Base-by-base conservation (phyloP, 2,888 invertebrate genomes). In the Drosophila hawaiiensis region DNA sequence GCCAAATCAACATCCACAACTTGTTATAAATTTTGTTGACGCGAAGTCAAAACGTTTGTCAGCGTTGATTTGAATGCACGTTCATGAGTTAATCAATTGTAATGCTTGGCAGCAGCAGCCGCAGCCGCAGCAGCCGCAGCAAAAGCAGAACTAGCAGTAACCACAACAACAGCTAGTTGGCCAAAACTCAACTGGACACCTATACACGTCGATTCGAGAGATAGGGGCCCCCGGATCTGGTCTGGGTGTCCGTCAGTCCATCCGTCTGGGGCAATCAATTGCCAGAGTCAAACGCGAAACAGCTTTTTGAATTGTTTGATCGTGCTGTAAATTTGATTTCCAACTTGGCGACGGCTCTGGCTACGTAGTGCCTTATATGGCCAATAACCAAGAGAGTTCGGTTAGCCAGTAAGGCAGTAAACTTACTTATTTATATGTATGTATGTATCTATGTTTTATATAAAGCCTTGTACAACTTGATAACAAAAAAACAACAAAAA, bases 51-150 rank as follows among this genome's bases (percentile, higher is more conserved):
- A 85, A 74, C 85, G 83, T 75, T 88, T 87, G 75, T 78, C 66
- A 75, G 88, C 82, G 84, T 73, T 76, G 79, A 80, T 82, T 88
- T 90, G 85, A 85, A 82, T 88, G 78, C 85, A 80, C 82, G 85
- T 90, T 85, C 83, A 85, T 88, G 85, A 88, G 90, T 90, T 90
- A 88, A 85, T 85, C 90, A 88, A 85, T 80, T 82, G 87, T 63
- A 78, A 78, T 86, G 77, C 68, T 59, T 73, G 64, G 78, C 73
- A 47, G 22, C 52, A 31, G 6, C 31, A 12, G 29, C 29, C 6
- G n/a, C 65, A 29, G 33, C 55, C 4, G 7, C 19, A 29, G 29
- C 29, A 29, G 33, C 55, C 4, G 19, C 37, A 29, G 7, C 29
- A 29, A 29, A 29, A 19, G 37, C 19, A 39, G 19, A 19, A 35